Evolutionary conservation across 1,140 invertebrate species (phyloP).

Genomic region (Lepidurus couesii): DNA sequence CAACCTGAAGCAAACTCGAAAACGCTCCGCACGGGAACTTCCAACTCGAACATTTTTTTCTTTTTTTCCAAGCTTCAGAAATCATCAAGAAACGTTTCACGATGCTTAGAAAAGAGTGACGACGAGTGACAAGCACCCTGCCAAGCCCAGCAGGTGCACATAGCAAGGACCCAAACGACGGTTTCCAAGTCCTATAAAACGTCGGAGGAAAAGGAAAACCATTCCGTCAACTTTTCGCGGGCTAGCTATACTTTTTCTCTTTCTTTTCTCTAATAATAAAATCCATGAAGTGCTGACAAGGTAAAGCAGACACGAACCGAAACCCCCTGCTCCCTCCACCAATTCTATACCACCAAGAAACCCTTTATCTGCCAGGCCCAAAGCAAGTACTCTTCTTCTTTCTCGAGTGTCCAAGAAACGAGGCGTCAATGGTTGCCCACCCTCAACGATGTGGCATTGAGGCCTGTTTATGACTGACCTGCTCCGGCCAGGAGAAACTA

Average conservation of each 20-base stretch:
- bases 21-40: background rate
- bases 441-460: background rate
- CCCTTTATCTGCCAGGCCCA: background rate
- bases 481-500: background rate
- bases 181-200: background rate
- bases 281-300: slow-evolving; percentile 13
- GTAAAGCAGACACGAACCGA: slow-evolving; percentile 9
- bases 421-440: slow-evolving; percentile 20
- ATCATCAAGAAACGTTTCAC: slow-evolving; percentile 19
- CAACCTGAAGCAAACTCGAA: background rate
- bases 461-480: slow-evolving; percentile 2
- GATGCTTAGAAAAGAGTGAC: background rate
- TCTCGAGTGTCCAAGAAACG: background rate
- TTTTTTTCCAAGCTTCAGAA: background rate
- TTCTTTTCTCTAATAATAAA: slow-evolving; percentile 16
- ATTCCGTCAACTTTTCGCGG: background rate
- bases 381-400: background rate
- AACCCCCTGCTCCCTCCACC: background rate
- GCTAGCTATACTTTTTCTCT: background rate
- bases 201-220: background rate
- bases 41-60: background rate
- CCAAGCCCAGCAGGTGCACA: slow-evolving; percentile 11
- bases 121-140: slow-evolving; percentile 20
- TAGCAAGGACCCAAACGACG: slow-evolving; percentile 17
- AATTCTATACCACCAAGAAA: slow-evolving; percentile 15